Base-by-base conservation (phyloP, 1,140 invertebrate species). In the Eumaeus atala region DNA sequence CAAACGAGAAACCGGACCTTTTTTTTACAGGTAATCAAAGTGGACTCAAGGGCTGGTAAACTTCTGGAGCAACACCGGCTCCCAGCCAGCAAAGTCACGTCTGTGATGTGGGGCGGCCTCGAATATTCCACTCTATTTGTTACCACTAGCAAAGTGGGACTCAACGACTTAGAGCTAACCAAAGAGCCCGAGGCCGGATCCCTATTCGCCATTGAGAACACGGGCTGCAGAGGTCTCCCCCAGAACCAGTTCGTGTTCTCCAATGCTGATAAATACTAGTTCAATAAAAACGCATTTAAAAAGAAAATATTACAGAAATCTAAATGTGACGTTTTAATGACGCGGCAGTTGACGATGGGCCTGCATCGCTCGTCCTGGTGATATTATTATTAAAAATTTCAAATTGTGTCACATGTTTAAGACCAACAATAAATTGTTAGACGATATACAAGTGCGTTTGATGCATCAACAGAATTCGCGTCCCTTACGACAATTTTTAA, bases 91-190 rank as follows among this genome's bases (percentile, higher is more conserved):
- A 90, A 93, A 70, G 91, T 95, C 4, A 96, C 95, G 0, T 96
- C 95, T 1, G 92, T 92, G 0, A 91, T 92, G 64, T 97, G 94
- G 82, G 96, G 95, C 14, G 95, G 95, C 1, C 89, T 90, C 3
- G 91, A 95, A 68, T 82, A 94, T 48, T 92, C 95, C 58, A 92
- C 92, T 52, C 81, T 97, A 0, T 96, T 92, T 67, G 93, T 96
- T 0, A 96, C 95, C 0, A 92, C 92, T 0, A 91, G 92, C 5
- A 78, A 59, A 11, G 50, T 67, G 12, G 73, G 68, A 6, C 56
- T 84, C 0, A 70, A 67, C 5, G 44, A 69, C 1, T 58, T 65
- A 2, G 70, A 84, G 51, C 51, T 70, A 9, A 67, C 70, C 6
- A 66, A 69, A 51, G 75, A 87, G 51, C 84, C 80, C 11, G 80